Conservation (phyloP, 2,797 vertebrate genomes). For the Premnoplex brunnescens region DNA sequence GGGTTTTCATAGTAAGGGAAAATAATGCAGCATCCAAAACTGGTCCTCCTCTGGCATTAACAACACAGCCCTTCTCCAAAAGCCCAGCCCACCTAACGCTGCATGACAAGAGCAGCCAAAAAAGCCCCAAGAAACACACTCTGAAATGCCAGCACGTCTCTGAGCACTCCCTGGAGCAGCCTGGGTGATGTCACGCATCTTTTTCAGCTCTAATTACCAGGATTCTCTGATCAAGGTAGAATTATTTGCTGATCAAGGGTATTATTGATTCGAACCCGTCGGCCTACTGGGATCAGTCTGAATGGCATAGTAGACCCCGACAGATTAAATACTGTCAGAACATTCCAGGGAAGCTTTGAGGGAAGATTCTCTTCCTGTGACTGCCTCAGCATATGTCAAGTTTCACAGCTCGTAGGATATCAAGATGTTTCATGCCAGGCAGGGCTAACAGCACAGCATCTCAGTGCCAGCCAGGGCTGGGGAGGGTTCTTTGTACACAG, state of each 20-base stretch:
- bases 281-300: slow-evolving; percentile 10
- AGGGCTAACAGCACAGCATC: slow-evolving; percentile 8
- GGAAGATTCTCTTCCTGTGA: neutral
- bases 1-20: neutral
- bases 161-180: neutral
- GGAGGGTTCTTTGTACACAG: neutral
- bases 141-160: neutral
- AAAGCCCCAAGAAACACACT: neutral
- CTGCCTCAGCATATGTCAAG: neutral
- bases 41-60: neutral
- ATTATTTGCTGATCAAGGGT: slow-evolving; percentile 42
- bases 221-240: slow-evolving; percentile 34
- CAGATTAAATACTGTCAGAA: neutral
- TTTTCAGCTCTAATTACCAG: neutral
- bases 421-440: slow-evolving; percentile 28
- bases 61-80: neutral
- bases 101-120: neutral
- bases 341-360: neutral
- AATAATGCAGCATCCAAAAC: fast-evolving
- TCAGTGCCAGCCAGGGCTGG: neutral
- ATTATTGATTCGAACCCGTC: neutral
- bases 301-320: neutral
- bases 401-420: neutral
- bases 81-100: neutral
- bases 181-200: neutral